Evolutionary conservation across 2,113 vertebrate species (phyloP).

Genomic region (Rhinoptilus africanus): DNA sequence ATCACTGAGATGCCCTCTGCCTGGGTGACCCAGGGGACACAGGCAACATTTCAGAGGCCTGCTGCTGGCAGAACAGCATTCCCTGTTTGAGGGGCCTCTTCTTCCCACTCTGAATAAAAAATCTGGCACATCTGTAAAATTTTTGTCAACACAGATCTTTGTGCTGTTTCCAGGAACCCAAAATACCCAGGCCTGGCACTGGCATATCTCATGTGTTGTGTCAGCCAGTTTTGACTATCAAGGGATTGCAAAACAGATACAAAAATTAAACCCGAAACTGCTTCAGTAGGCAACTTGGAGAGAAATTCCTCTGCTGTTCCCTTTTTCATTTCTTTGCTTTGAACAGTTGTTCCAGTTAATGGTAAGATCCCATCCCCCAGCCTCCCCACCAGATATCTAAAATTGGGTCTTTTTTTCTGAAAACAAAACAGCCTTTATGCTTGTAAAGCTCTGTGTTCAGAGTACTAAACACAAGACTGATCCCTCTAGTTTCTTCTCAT

Average conservation of each 20-base stretch:
- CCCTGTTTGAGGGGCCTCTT: background rate
- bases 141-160: slow-evolving; percentile 22
- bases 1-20: background rate
- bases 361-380: slow-evolving; percentile 6
- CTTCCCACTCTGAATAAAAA: background rate
- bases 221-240: slow-evolving; percentile 54
- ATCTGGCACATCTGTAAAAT: background rate
- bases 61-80: background rate
- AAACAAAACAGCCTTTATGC: slow-evolving; percentile 63
- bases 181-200: slow-evolving; percentile 11
- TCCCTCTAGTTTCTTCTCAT: slow-evolving; percentile 48
- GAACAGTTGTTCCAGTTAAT: slow-evolving; percentile 44
- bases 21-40: background rate
- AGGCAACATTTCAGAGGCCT: background rate
- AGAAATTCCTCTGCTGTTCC: slow-evolving; percentile 9
- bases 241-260: slow-evolving; percentile 54
- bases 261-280: slow-evolving; percentile 29
- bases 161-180: background rate
- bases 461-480: slow-evolving; percentile 42
- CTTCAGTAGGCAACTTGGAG: slow-evolving; percentile 29
- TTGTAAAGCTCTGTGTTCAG: slow-evolving; percentile 46
- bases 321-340: slow-evolving; percentile 38
- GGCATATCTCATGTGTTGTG: slow-evolving; percentile 45
- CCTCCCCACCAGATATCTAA: slow-evolving; percentile 16
- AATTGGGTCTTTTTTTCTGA: slow-evolving; percentile 27